These are phyloP conservation scores for Acipenser transmontanus DNA, from an alignment of 2,797 vertebrate species.

Conservation along the genomic window DNA sequence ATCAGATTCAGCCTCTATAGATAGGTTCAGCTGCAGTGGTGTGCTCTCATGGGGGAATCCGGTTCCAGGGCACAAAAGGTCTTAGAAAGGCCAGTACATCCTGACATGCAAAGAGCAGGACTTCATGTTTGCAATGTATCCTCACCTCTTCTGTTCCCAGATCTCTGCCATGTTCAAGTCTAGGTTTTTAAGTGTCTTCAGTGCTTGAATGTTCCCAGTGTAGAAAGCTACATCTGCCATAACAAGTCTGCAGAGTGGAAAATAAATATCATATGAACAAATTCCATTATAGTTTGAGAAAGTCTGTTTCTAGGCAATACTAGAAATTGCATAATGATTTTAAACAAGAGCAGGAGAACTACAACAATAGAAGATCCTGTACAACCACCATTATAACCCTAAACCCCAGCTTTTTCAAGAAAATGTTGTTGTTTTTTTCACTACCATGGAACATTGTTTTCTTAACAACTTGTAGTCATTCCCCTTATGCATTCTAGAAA, in stretches of 20 bases:
- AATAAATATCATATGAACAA: neutral
- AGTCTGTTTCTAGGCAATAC: neutral
- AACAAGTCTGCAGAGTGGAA: slow-evolving; percentile 70
- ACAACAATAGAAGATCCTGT: too few species aligned
- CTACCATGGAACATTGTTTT: too few species aligned
- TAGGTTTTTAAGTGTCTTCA: slow-evolving; percentile 82
- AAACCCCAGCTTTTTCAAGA: too few species aligned
- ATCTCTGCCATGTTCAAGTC: slow-evolving; percentile 93
- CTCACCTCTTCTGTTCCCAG: slow-evolving; percentile 99
- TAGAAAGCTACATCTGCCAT: slow-evolving; percentile 94
- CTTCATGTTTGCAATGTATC: slow-evolving; percentile 19
- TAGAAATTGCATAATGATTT: neutral
- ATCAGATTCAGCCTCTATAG: slow-evolving; percentile 31
- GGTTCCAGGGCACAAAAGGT: slow-evolving; percentile 28
- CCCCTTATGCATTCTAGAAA: too few species aligned
- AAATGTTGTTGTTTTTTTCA: too few species aligned
- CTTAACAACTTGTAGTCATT: too few species aligned
- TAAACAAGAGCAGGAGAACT: neutral
- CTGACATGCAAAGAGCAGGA: slow-evolving; percentile 32
- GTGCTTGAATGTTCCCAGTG: slow-evolving; percentile 86
- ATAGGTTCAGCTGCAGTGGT: slow-evolving; percentile 15
- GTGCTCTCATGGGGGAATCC: slow-evolving; percentile 35
- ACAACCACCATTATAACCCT: too few species aligned
- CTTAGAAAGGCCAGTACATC: slow-evolving; percentile 31
- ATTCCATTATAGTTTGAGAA: neutral